Evolutionary conservation across 1,140 invertebrate species (phyloP), one percentile per base, ranked within the genome.

Genomic region (Aphaenogaster ashmeadi): DNA sequence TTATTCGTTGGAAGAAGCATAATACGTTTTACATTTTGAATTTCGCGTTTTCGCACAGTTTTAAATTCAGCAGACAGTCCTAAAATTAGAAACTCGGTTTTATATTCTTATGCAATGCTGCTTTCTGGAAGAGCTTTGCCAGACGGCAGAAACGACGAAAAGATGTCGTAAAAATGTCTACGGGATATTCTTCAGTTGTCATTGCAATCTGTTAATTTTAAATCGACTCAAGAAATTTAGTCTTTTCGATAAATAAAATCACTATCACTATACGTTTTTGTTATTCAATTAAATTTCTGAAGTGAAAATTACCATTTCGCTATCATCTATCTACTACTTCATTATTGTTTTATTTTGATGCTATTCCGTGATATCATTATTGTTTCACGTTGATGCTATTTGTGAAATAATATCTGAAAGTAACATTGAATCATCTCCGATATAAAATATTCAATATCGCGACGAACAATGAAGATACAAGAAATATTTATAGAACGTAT

Each of bases 401-500:
- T 13, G 2, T 9, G 15, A 56, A 72, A 47, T 72, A 83, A 72
- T 83, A 44, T 44, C 18, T 47, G 7, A 69, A 44, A 54, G 13
- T 41, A 54, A 54, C 13, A 47, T n/a, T 52, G 6, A 80, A 67
- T 80, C 21, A 21, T 56, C 18, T 54, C 36, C 15, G 15, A 69
- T 27, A 21, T 79, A 69, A 80, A 69, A 52, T 15, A 9, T 74
- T 58, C 52, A 74, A 74, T 83, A 60, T 58, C 67, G 1, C 18
- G n/a, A 18, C 44, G 21, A 72, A 72, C 36, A 38, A 72, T 58
- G 44, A 72, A 36, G 47, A 69, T 69, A 41, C 15, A 72, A 47
- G 38, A 72, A 71, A 74, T 83, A 83, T 83, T 83, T 72, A 47
- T 83, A 83, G 80, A 58, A 74, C 21, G n/a, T 7, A n/a, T 56